Evolutionary conservation across 2,113 vertebrate species (phyloP), one percentile per base, ranked within the genome.

Genomic region (Strigops habroptila): DNA sequence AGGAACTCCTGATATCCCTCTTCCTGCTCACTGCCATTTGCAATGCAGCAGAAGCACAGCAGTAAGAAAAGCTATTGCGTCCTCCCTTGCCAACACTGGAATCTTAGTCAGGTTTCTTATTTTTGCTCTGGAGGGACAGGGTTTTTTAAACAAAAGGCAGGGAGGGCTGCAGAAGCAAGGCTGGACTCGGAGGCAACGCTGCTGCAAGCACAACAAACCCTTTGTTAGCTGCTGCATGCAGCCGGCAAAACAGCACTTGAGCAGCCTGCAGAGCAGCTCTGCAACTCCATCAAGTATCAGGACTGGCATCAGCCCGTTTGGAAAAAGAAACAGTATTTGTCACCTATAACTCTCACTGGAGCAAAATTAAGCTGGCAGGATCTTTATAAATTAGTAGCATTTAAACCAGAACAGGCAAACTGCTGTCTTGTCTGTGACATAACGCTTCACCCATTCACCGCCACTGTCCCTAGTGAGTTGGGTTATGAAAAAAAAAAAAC

Each of bases 131-230:
- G 18, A 92, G 37, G 7, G 13, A 48, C 9, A 67, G 23, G 7
- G 10, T 90, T 90, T 90, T 81, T 51, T 53, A 86, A 93, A 88
- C 64, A 80, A 77, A 87, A 94, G 23, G 27, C 4, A 0, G 19
- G 43, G 28, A 88, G 13, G 7, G 52, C 46, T 95, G 82, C 60
- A 86, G 62, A 46, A 90, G 46, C 57, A 68, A 63, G 88, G 65
- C 28, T 0, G 1, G 78, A 31, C 74, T 65, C 0, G 0, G 39
- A 87, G 52, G 57, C 64, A 78, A 59, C 0, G 1, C 68, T 68
- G 39, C 82, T 74, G 46, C 86, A 70, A 93, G 43, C 65, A 88
- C 70, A 96, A 69, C 77, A 93, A 82, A 79, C 28, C 44, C 74
- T 94, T 96, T 93, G 88, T 93, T 57, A 87, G 77, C 62, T 68